Evolutionary conservation across 2,113 vertebrate species (phyloP), one percentile per base, ranked within the genome.

Genomic region (Cololabis saira): DNA sequence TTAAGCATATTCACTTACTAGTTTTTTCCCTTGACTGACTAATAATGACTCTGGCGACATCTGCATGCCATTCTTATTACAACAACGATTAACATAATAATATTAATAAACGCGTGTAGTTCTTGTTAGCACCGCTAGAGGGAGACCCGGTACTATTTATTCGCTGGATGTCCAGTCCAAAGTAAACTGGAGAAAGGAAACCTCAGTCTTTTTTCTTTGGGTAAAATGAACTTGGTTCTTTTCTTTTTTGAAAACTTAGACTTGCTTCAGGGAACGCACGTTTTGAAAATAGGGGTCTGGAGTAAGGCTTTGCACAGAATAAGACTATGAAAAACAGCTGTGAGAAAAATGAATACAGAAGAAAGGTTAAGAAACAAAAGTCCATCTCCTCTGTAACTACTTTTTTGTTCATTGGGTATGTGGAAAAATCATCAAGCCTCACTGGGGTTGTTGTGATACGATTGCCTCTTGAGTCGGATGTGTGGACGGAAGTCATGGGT

Each of bases 81-180:
- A 27, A 27, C 24, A 27, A 27, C 24, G 24, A 27, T 27, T 2
- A n/a, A n/a, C n/a, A 27, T 27, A 27, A 2, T 27, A 44, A 59
- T n/a, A 1, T 10, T 17, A 27, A 22, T 19, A 0, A 12, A 43
- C 11, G 7, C 18, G 12, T 21, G 42, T 43, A 80, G 40, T 75
- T 81, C 54, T 37, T 7, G 2, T 55, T 24, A 12, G 2, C 30
- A n/a, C 85, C 82, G 78, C 74, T 33, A 2, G 4, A 68, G 2
- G 85, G 82, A 84, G 70, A 67, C 80, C 59, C 68, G 12, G 5
- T 18, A 11, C 22, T 33, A 44, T 18, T 61, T 17, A 45, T 62
- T 1, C 9, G 4, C 1, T 45, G 44, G 42, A 17, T 2, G 18
- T 41, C 47, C 10, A 3, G 43, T 1, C 5, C 37, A 50, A 56